Base-by-base conservation (phyloP, 2,888 invertebrate species). In the Nysson spinosus region DNA sequence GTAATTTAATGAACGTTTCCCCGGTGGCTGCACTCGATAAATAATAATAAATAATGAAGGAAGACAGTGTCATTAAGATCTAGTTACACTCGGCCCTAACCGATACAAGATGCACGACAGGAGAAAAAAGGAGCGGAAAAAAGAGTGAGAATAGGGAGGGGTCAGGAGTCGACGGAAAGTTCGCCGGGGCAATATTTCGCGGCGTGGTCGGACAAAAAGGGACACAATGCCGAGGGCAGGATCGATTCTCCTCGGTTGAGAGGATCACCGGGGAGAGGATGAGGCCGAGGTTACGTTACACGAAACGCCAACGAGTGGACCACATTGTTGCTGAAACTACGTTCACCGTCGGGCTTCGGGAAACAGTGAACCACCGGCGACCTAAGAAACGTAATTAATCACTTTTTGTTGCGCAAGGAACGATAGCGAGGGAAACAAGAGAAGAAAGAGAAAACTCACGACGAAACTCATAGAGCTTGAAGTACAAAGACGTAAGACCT, bases 211-310 rank as follows among this genome's bases (percentile, higher is more conserved):
- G 78, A 83, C 80, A 83, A 85, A 83, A 84, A 84, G 81, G 80
- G 83, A 85, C 84, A 84, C 84, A 85, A 84, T 84, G 81, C 81
- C 74, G 78, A 73, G 68, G 64, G 75, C 73, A 77, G 82, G 84
- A 85, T 85, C 84, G 85, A 85, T 86, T 86, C 84, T 85, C 83
- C 82, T 83, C 85, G 83, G 80, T 82, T 77, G 71, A 64, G 69
- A 69, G 72, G 77, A 69, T 69, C 69, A 65, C 69, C 68, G 51
- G 50, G 61, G 62, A 34, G 73, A 64, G 65, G 61, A 52, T 30
- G 63, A 34, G 54, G 62, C 51, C 51, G 64, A 47, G 69, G 64
- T 64, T 67, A 35, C 64, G 70, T 57, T 54, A 58, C 69, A 37
- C 52, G 75, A 42, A 62, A 71, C n/a, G n/a, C n/a, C n/a, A n/a